phyloP scores from a whole-genome alignment of 2,797 vertebrate genomes.

The Hippocampus kuda region DNA sequence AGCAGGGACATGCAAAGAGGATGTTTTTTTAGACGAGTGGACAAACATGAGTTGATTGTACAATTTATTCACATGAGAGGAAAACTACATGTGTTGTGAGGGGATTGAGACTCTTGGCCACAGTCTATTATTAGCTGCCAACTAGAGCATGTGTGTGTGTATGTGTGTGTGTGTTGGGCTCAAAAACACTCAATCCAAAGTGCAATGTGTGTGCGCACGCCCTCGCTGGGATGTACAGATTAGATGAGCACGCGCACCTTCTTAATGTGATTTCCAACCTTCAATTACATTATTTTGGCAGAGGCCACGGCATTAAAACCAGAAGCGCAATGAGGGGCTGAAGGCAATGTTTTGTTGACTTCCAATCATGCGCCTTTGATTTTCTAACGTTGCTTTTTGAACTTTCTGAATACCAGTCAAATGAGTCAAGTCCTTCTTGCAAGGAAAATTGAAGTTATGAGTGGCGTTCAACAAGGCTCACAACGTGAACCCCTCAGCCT shows the following conservation, averaged over 20 bases:
- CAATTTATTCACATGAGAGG: neutral
- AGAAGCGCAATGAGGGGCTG: neutral
- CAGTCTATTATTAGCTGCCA: constrained; percentile 56
- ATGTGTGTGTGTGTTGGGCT: constrained; percentile 19
- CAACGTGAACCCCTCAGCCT: neutral
- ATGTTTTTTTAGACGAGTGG: neutral
- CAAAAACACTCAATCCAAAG: constrained; percentile 22
- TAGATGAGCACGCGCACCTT: constrained; percentile 16
- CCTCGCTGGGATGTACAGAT: constrained; percentile 27
- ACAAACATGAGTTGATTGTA: constrained; percentile 14
- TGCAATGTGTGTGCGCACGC: neutral
- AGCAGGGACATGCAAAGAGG: neutral
- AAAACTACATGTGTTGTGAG: constrained; percentile 13
- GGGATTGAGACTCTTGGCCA: constrained; percentile 30
- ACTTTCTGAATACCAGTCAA: neutral
- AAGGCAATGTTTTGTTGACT: neutral
- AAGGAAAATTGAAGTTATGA: neutral
- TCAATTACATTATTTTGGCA: constrained; percentile 39
- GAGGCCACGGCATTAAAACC: constrained; percentile 10
- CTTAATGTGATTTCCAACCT: constrained; percentile 35
- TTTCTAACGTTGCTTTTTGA: neutral
- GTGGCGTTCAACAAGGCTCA: neutral
- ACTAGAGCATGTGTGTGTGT: constrained; percentile 39
- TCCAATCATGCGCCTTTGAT: neutral
- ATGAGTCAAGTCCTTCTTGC: neutral